phyloP scores from a whole-genome alignment of 2,797 vertebrate genomes.

The Heliangelus exortis region DNA sequence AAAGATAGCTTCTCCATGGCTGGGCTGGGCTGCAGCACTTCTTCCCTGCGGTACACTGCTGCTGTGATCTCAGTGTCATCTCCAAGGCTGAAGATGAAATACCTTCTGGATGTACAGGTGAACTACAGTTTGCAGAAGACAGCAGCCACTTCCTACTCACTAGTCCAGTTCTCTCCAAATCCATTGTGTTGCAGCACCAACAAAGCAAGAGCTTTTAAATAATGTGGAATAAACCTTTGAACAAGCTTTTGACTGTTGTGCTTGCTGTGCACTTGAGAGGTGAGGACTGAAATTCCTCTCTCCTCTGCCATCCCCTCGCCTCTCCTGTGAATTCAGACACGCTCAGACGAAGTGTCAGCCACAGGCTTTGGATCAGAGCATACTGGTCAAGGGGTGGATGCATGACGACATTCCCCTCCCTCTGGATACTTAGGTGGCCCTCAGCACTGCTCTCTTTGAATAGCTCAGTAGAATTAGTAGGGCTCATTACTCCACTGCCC shows the following conservation, averaged over 20 bases:
- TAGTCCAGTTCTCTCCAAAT: not conserved
- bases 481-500: not conserved
- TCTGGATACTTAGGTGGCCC: not conserved
- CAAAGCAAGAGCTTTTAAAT: not conserved
- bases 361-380: not conserved
- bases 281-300: rapidly evolving
- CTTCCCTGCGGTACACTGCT: not conserved
- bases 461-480: not conserved
- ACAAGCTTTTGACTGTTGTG: not conserved
- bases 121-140: not conserved
- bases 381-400: not conserved
- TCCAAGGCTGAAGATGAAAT: not conserved
- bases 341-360: not conserved
- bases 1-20: not conserved
- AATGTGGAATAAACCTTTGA: rapidly evolving
- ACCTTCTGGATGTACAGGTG: not conserved
- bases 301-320: not conserved
- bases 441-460: not conserved
- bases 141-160: not conserved
- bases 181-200: not conserved
- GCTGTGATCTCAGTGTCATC: not conserved
- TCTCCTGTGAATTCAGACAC: not conserved
- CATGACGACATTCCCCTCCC: not conserved
- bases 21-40: not conserved
- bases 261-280: not conserved